Base-by-base conservation (phyloP, 2,888 invertebrate species). In the Ormia ochracea region DNA sequence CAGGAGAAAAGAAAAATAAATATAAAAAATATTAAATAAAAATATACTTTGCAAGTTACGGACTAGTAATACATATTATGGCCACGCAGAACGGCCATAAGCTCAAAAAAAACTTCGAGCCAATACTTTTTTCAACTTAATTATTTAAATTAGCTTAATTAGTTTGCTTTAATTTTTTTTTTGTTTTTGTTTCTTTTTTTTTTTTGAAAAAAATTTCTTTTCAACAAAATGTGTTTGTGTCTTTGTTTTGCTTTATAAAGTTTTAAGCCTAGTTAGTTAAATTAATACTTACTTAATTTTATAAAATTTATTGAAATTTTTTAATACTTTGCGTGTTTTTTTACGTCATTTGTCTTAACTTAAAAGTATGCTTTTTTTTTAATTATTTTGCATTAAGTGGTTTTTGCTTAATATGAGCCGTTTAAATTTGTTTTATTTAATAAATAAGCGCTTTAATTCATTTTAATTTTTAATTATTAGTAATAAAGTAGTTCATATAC, bases 381-480 rank as follows among this genome's bases (percentile, higher is more conserved):
- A 66, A 66, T 75, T 76, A 76, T 80, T 56, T 63, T 69, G 73
- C 68, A 48, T 63, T 31, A n/a, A 56, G 41, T 74, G 19, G 9
- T 63, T 45, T 63, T 74, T 69, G 73, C 69, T 74, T 78, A 78
- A 78, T 78, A 78, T 78, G 78, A 78, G 73, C 78, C 58, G 73
- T 26, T 65, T 69, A 52, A 21, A 14, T 59, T n/a, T 48, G 4
- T 61, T 61, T 59, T 66, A 52, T 70, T 54, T 68, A 45, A 69
- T 75, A 75, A 75, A 9, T 31, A 10, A 7, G 10, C 10, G 10
- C n/a, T 77, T 73, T 45, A 28, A 65, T 69, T 74, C 6, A 52
- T 54, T 65, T 65, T 59, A 41, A 41, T 48, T 63, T 45, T 63
- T 41, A 26, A 21, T 56, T 23, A 28, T 26, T 50, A 65, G 33